phyloP scores from a whole-genome alignment of 1,140 invertebrate species.

The Pectinophora gossypiella region DNA sequence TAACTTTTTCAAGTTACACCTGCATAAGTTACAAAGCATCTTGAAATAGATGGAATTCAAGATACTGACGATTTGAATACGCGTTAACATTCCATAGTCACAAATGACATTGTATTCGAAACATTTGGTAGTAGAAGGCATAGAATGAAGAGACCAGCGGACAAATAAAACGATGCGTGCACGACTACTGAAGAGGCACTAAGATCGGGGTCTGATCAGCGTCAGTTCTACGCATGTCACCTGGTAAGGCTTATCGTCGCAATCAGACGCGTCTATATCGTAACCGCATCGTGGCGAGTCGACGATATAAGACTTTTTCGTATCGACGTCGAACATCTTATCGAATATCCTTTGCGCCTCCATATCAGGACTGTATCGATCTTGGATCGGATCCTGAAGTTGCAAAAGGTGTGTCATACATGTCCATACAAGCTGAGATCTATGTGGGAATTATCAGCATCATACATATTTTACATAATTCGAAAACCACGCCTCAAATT shows the following conservation, averaged over 20 bases:
- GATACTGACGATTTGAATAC: too few relatives aligned
- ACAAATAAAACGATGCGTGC: slow-evolving; percentile 69
- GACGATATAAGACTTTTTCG: slow-evolving; percentile 64
- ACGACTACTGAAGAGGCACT: slow-evolving; percentile 65
- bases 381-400: slow-evolving; percentile 70
- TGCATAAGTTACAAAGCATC: too few relatives aligned
- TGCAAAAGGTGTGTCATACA: slow-evolving; percentile 59
- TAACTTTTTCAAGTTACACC: too few relatives aligned
- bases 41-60: too few relatives aligned
- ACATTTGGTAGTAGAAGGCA: too few relatives aligned
- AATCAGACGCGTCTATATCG: slow-evolving; percentile 69
- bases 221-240: slow-evolving; percentile 63
- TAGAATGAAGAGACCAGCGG: slow-evolving; percentile 51
- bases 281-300: slow-evolving; percentile 65
- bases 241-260: slow-evolving; percentile 70
- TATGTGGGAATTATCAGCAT: too few relatives aligned
- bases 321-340: slow-evolving; percentile 73
- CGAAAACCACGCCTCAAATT: too few relatives aligned
- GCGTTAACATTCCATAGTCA: too few relatives aligned
- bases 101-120: too few relatives aligned
- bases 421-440: too few relatives aligned
- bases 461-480: not conserved
- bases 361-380: slow-evolving; percentile 73
- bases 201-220: slow-evolving; percentile 50
- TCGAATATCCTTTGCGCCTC: slow-evolving; percentile 72